Evolutionary conservation across 2,113 vertebrate genomes (phyloP), one percentile per base, ranked within the genome.

Genomic region (Heliornis fulica): DNA sequence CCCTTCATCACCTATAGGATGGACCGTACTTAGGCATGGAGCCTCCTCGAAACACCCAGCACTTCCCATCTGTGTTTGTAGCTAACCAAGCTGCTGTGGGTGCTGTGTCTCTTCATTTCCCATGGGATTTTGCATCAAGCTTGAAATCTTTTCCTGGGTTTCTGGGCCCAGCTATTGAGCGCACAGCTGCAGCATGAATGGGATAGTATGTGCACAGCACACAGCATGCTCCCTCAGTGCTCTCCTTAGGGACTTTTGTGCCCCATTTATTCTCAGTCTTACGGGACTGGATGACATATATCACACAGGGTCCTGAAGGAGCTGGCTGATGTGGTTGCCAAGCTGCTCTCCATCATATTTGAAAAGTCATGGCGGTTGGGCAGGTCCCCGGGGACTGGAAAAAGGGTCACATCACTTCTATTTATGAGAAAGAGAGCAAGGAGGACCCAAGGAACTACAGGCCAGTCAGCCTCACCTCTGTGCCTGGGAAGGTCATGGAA

Each of bases 21-120:
- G 18, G 20, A 36, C 5, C 2, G 0, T 46, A 1, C 38, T 26
- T 40, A 57, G n/a, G 2, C 63, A 11, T 3, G 46, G 46, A 75
- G 53, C 66, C 53, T 34, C 8, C 36, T n/a, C 29, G 7, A 10
- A 57, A 2, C 41, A 25, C 41, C 38, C 48, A 17, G 18, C 6
- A 0, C 21, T 72, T 51, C 23, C 38, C 23, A 4, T 0, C 28
- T 31, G 41, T 40, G 46, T 51, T 40, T 38, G 19, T 22, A 61
- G 32, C 74, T 90, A n/a, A n/a, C n/a, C n/a, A n/a, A n/a, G n/a
- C n/a, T n/a, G 32, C 85, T 48, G 10, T 53, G 81, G 72, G 45
- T 89, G 65, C 81, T 36, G 9, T 8, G 1, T 81, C 56, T 48
- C 53, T 36, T 83, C 9, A 7, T 77, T 88, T 91, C 69, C 56